Evolutionary conservation across 2,113 vertebrate genomes (phyloP), one percentile per base, ranked within the genome.

Genomic region (Onychostruthus taczanowskii): DNA sequence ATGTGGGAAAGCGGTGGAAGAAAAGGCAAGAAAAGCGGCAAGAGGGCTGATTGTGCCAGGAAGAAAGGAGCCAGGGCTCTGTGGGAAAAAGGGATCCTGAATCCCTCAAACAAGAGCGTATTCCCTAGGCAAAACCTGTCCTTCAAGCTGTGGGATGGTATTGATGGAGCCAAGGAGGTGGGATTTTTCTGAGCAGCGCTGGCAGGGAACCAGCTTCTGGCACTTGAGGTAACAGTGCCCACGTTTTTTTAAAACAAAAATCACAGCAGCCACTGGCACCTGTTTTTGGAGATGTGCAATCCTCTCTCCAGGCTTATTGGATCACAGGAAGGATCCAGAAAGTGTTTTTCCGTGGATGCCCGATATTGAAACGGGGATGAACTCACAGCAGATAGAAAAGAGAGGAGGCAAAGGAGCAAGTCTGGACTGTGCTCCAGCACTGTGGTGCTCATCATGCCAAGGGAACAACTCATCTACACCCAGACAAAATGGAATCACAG

Each of bases 1-100:
- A 97, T 97, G 97, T 97, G 97, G 96, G 96, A 97, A 97, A 96
- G 92, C 55, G 13, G 30, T 11, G 50, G 91, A 96, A 95, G 93
- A 93, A 95, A 96, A 95, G 90, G 92, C 77, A 81, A 91, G 93
- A 59, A 94, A 90, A 86, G 80, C 75, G 1, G 85, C 88, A 31
- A 94, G 93, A 79, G 73, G 74, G 83, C 59, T 37, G 84, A 95
- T 96, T 96, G 95, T 96, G 89, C 78, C 6, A 4, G 53, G 70
- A 87, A 96, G 75, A 95, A 95, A 95, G 80, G 62, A 74, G 7
- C 63, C 41, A 5, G 70, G 47, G 84, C 86, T 83, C 89, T 92
- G 94, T 95, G 96, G 95, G 93, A 93, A 96, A 95, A 96, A 86
- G 77, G 85, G 85, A 88, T 77, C 89, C 72, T 80, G 86, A 88